These are phyloP conservation scores for Psilopsiagon aymara DNA, from an alignment of 2,113 vertebrate species.

Conservation along the genomic window DNA sequence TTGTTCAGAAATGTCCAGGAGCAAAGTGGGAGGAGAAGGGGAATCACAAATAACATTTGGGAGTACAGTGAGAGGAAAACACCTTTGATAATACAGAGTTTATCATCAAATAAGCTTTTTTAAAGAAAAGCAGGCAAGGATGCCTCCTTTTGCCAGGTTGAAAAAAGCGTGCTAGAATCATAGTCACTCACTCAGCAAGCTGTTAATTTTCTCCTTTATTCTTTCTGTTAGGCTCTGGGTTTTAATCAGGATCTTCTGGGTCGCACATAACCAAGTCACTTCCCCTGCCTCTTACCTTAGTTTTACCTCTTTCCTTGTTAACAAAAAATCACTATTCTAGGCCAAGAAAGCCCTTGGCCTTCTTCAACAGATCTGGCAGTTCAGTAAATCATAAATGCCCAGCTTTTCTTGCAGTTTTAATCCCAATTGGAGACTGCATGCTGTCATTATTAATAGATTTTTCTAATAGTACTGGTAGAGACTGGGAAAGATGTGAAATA, in stretches of 20 bases:
- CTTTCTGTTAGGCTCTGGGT: neutral
- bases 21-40: neutral
- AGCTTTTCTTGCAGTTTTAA: neutral
- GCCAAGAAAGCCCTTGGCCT: neutral
- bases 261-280: neutral
- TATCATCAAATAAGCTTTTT: neutral
- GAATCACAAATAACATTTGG: neutral
- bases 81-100: neutral
- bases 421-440: neutral
- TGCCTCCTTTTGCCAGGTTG: neutral
- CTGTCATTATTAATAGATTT: neutral
- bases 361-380: neutral
- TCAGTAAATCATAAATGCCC: neutral
- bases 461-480: neutral
- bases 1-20: neutral
- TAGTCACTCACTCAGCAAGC: neutral
- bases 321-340: neutral
- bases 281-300: neutral
- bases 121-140: neutral
- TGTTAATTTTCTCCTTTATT: neutral
- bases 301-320: neutral
- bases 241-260: neutral
- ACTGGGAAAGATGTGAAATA: neutral
- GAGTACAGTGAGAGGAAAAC: neutral
- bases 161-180: neutral